Conservation (phyloP, 2,113 vertebrate genomes). For the Hemiprocne comata region DNA sequence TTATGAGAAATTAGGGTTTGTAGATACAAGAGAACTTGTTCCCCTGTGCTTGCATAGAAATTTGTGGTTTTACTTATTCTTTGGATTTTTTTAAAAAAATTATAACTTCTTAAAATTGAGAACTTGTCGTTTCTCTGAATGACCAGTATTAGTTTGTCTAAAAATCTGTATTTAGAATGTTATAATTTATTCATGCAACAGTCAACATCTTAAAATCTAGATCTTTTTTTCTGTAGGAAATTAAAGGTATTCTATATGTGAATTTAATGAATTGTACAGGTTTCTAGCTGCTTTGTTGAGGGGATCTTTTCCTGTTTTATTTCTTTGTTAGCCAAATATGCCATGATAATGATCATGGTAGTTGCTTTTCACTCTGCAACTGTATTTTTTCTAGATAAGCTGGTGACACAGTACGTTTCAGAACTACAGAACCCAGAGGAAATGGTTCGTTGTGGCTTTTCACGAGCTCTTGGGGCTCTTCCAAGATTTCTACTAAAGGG, state of each 20-base stretch:
- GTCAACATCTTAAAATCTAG: neutral
- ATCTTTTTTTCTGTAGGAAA: neutral
- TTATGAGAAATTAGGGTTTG: neutral
- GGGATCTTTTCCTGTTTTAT: neutral
- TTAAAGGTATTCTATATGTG: neutral
- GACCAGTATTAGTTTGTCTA: neutral
- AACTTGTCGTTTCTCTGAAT: neutral
- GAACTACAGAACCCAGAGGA: conserved; percentile 84
- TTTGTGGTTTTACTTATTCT: neutral
- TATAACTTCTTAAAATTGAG: neutral
- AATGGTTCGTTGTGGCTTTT: conserved; percentile 88
- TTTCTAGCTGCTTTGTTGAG: neutral
- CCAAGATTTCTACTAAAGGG: conserved; percentile 84
- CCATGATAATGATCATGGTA: neutral
- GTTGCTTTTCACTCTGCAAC: neutral
- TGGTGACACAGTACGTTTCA: conserved; percentile 82
- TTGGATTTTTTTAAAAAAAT: neutral
- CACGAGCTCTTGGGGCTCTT: conserved; percentile 88
- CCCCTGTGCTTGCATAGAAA: neutral
- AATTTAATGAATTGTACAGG: neutral
- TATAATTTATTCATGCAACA: neutral
- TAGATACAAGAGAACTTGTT: neutral
- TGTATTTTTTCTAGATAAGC: conserved; percentile 71
- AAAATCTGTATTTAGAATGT: neutral
- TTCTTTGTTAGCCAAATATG: neutral